A percentile compares a stretch with the other conserved stretches of the same genome.
Conservation (phyloP, 2,888 invertebrate species). For the Trachelus tabidus region DNA sequence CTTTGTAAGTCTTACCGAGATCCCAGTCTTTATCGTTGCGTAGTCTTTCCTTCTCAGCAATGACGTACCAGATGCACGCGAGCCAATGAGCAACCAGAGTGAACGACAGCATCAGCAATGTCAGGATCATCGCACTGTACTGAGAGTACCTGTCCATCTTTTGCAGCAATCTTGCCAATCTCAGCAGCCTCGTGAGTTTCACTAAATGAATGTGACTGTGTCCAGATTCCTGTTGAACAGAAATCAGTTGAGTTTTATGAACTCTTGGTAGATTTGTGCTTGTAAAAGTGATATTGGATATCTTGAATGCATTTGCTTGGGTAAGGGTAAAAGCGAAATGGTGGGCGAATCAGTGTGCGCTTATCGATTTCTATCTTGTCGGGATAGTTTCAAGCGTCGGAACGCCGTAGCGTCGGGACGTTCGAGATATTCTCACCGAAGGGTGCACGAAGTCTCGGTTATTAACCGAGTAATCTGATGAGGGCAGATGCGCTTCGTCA, state of each 20-base stretch:
- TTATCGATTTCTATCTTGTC: neutral
- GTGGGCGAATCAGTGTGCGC: neutral
- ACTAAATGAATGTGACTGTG: slow-evolving; percentile 88
- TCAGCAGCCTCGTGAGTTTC: slow-evolving; percentile 89
- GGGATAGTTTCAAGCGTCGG: neutral
- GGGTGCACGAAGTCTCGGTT: neutral
- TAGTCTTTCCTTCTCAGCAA: slow-evolving; percentile 88
- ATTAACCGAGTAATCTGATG: slow-evolving; percentile 5
- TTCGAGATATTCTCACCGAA: neutral
- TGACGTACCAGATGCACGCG: slow-evolving; percentile 97
- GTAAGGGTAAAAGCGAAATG: neutral
- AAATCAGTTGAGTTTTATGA: neutral
- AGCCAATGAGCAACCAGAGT: slow-evolving; percentile 96
- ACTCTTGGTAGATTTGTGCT: neutral
- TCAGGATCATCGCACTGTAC: slow-evolving; percentile 93
- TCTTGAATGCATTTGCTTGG: neutral
- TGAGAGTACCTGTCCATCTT: slow-evolving; percentile 98
- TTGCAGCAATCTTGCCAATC: slow-evolving; percentile 90
- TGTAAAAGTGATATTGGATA: slow-evolving; percentile 6
- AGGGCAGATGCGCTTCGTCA: neutral
- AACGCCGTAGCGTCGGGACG: slow-evolving; percentile 1
- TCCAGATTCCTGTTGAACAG: slow-evolving; percentile 72
- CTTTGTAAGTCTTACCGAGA: slow-evolving; percentile 74
- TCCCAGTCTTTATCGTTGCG: slow-evolving; percentile 78
- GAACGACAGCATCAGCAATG: slow-evolving; percentile 93